Evolutionary conservation across 2,113 vertebrate genomes (phyloP), one percentile per base, ranked within the genome.

Genomic region (Varanus komodoensis): DNA sequence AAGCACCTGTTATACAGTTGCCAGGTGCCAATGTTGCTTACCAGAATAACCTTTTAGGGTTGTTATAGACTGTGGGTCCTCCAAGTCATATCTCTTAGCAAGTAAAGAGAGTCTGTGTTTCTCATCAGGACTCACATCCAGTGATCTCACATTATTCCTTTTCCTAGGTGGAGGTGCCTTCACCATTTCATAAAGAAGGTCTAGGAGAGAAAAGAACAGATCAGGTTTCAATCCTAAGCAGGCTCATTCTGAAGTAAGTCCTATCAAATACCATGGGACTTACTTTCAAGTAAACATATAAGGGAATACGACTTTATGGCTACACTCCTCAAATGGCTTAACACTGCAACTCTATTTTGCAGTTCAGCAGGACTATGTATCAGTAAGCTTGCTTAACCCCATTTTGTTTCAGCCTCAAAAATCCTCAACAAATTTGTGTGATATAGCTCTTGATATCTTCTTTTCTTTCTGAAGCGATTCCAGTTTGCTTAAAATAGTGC

Each of bases 121-220:
- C 64, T 89, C 87, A 54, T 93, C 82, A 15, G 89, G 84, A 86
- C 92, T 91, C 50, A 90, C 48, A 11, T 19, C n/a, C 27, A 83
- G 38, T 74, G 86, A 88, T 19, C 74, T 57, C 75, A 80, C 81
- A 9, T 0, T 90, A 19, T 81, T 2, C 68, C 90, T 69, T 15
- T 84, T 74, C 92, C 92, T 91, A 0, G 11, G 74, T 29, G 88
- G 85, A 29, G 88, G 84, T 81, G 64, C 1, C 54, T 92, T 89
- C 82, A 87, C 80, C 12, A 89, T 92, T 91, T 95, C 89, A 50
- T 69, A 50, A 50, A 81, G 73, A 34, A 88, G 82, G 73, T 68
- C 96, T 97, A n/a, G 73, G 88, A 88, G 61, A 68, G 48, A 92
- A 89, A 34, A 57, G 2, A 54, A 25, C n/a, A 25, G 68, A 27